Base-by-base conservation (phyloP, 35 echinoderm and acorn worm genomes). In the Lytechinus pictus region DNA sequence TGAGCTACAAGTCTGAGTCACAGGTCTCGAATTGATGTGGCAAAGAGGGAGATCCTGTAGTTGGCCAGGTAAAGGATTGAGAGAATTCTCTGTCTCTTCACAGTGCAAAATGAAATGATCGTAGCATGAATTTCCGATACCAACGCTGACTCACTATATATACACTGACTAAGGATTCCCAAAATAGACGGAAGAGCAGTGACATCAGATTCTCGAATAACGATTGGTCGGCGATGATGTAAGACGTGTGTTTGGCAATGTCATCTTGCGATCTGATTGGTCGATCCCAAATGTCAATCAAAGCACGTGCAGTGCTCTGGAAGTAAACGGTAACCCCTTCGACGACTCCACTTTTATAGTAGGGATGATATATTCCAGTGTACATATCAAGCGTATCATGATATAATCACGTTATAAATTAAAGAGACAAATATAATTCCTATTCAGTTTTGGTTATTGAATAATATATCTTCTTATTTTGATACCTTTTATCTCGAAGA, bases 141-240 rank as follows among this genome's bases (percentile, higher is more conserved):
- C 28, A 95, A 94, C 94, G 91, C 96, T 98, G 97, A 98, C 96
- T 98, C 97, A 98, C 95, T 87, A 86, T 98, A 96, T 98, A 98
- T 97, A 98, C 96, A 98, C 96, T 98, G 97, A 98, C 96, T 98
- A 98, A 98, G 94, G 95, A 61, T 95, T 96, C 97, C 97, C 95
- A 98, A 98, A 98, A 98, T 98, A 98, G 97, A 87, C 52, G 86
- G 52, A 86, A 92, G 29, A 96, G 87, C 60, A 95, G 96, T 98
- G 97, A 98, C 96, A 96, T 94, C 57, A 96, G 86, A 53, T 92
- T 52, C 79, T 94, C 52, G 95, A 55, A 24, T 54, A 60, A 79
- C 97, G 95, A 98, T 98, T 98, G 97, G 97, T 61, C 93, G 89
- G 61, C 86, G 96, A 94, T 98, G 97, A 98, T 95, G 96, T 98